Percentiles rank a stretch among this genome's conserved stretches.
Conservation (phyloP, 2,113 vertebrate species). For the Sylvia atricapilla region DNA sequence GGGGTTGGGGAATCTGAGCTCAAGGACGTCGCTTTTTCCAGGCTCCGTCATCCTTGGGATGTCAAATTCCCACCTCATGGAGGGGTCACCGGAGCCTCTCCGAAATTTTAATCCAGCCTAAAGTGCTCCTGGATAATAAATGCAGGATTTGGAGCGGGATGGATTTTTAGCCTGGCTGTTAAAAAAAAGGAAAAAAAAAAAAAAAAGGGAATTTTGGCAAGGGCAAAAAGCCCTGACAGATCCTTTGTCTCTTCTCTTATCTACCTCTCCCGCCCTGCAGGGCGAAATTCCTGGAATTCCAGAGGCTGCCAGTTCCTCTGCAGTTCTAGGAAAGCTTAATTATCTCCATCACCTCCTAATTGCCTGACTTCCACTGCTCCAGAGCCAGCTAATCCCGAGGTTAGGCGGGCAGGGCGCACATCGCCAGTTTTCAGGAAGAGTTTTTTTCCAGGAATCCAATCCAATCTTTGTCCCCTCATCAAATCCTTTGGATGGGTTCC, state of each 20-base stretch:
- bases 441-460: neutral
- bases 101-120: neutral
- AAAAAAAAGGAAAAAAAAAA: neutral
- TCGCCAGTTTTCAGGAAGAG: neutral
- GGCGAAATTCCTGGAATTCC: conserved; percentile 29
- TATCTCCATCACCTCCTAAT: conserved; percentile 37
- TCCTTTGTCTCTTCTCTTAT: neutral
- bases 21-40: neutral
- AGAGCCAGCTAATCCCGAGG: neutral
- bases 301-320: neutral
- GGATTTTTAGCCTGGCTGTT: neutral
- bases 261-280: conserved; percentile 5
- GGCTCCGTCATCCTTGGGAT: neutral
- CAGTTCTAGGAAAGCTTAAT: conserved; percentile 38
- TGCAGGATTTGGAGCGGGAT: neutral
- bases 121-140: neutral
- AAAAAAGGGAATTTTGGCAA: conserved; percentile 24
- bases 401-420: neutral
- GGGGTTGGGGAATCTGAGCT: neutral
- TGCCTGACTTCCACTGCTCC: neutral
- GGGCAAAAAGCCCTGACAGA: neutral
- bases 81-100: neutral
- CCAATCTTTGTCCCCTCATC: neutral
- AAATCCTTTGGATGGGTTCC: neutral
- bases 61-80: neutral